These are phyloP conservation scores for Cosmia pyralina DNA, from an alignment of 2,888 invertebrate species.

Conservation along the genomic window DNA sequence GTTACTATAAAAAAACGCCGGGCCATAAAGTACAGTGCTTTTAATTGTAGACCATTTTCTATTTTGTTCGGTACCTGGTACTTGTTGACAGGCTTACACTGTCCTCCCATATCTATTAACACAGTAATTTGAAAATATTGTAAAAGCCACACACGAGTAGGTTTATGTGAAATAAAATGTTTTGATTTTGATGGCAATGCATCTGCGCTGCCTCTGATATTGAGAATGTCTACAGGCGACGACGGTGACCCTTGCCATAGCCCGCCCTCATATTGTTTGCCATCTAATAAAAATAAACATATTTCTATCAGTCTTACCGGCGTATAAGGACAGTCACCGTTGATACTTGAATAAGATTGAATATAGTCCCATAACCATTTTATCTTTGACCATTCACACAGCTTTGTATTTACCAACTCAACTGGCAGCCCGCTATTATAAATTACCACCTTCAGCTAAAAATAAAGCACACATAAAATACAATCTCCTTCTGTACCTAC, in stretches of 20 bases:
- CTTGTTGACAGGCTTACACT: too few species aligned
- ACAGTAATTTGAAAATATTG: too few species aligned
- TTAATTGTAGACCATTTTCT: too few species aligned
- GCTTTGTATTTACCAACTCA: neutral
- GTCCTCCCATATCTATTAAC: too few species aligned
- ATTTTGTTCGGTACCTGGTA: too few species aligned
- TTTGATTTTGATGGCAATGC: too few species aligned
- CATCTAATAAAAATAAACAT: neutral
- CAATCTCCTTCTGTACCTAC: neutral
- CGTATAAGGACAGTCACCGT: constrained; percentile 25
- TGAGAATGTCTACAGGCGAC: neutral
- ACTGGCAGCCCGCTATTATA: neutral
- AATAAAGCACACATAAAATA: constrained; percentile 1
- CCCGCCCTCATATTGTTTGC: neutral
- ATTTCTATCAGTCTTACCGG: constrained; percentile 39
- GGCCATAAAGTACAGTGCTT: too few species aligned
- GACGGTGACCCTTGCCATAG: too few species aligned
- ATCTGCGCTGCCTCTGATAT: neutral
- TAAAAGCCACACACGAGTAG: too few species aligned
- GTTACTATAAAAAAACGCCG: too few species aligned
- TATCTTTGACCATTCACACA: constrained; percentile 12
- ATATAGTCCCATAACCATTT: constrained; percentile 26
- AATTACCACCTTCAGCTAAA: constrained; percentile 9
- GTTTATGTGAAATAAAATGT: too few species aligned
- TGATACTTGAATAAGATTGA: neutral